Evolutionary conservation across 2,888 invertebrate genomes (phyloP).

Genomic region (Ennomos fuscantarius): DNA sequence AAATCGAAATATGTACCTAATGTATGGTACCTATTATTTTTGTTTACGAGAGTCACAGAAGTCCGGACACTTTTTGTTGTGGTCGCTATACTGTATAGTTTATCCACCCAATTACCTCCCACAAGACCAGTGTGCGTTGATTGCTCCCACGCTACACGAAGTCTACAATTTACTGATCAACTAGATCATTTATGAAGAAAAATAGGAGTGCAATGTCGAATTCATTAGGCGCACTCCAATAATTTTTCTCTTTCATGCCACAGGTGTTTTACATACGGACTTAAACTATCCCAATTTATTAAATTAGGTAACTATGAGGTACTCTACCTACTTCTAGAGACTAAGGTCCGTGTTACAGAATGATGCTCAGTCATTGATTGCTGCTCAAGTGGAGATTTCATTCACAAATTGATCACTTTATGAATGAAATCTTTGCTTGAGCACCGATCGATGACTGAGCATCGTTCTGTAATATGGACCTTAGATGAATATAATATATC

Average conservation of each 20-base stretch:
- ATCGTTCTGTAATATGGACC: too few relatives aligned
- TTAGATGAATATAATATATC: too few relatives aligned
- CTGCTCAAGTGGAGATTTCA: too few relatives aligned
- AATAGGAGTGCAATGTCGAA: constrained; percentile 23
- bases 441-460: too few relatives aligned
- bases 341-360: too few relatives aligned
- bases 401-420: too few relatives aligned
- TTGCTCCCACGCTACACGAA: constrained; percentile 49
- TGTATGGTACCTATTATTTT: constrained; percentile 7
- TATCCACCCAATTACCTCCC: constrained; percentile 55
- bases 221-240: constrained; percentile 4
- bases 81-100: constrained; percentile 46
- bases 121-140: constrained; percentile 44
- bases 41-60: constrained; percentile 18
- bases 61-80: constrained; percentile 38
- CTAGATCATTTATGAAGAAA: constrained; percentile 44
- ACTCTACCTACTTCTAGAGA: too few relatives aligned
- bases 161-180: constrained; percentile 49
- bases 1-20: too few relatives aligned
- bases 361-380: too few relatives aligned
- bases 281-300: constrained; percentile 7
- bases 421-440: too few relatives aligned
- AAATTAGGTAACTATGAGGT: too few relatives aligned
- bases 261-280: neutral
- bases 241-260: neutral